Percentiles rank a stretch among this genome's conserved stretches.
Conservation (phyloP, 2,888 invertebrate genomes). For the Hydriomena furcata region DNA sequence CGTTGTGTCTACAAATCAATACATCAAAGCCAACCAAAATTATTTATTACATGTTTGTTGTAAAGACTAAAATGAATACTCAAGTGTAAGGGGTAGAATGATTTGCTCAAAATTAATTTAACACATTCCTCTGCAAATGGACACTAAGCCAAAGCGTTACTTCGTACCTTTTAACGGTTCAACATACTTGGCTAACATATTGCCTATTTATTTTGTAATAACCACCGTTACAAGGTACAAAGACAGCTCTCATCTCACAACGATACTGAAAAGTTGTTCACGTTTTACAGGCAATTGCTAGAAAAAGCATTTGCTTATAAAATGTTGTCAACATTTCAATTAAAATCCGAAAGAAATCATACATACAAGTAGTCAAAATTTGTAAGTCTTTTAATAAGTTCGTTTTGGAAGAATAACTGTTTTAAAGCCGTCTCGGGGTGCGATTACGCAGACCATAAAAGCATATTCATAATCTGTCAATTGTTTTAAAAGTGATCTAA, state of each 20-base stretch:
- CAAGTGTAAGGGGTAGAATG: constrained; percentile 13
- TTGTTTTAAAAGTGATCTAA: constrained; percentile 6
- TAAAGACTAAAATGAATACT: constrained; percentile 10
- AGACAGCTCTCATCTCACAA: constrained; percentile 34
- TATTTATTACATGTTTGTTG: background rate
- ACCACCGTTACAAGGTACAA: constrained; percentile 45
- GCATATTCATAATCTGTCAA: constrained; percentile 17
- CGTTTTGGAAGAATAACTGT: constrained; percentile 31
- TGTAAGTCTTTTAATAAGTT: constrained; percentile 42
- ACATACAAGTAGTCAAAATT: constrained; percentile 32
- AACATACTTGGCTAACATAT: constrained; percentile 20
- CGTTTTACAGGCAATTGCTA: constrained; percentile 34
- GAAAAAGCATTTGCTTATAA: constrained; percentile 33
- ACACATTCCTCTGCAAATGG: constrained; percentile 38
- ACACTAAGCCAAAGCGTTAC: constrained; percentile 33
- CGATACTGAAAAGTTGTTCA: constrained; percentile 39
- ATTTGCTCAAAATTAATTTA: constrained; percentile 11
- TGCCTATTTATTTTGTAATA: constrained; percentile 26
- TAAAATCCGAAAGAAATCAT: constrained; percentile 36
- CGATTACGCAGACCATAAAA: constrained; percentile 12
- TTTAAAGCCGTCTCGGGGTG: constrained; percentile 9
- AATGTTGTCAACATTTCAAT: constrained; percentile 31
- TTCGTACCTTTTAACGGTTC: constrained; percentile 45
- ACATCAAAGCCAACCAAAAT: constrained; percentile 8
- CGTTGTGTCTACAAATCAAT: constrained; percentile 3